Percentiles rank a stretch among this genome's conserved stretches.
These are phyloP conservation scores for Psilopogon haemacephalus DNA, from an alignment of 2,113 vertebrate genomes.

Conservation along the genomic window DNA sequence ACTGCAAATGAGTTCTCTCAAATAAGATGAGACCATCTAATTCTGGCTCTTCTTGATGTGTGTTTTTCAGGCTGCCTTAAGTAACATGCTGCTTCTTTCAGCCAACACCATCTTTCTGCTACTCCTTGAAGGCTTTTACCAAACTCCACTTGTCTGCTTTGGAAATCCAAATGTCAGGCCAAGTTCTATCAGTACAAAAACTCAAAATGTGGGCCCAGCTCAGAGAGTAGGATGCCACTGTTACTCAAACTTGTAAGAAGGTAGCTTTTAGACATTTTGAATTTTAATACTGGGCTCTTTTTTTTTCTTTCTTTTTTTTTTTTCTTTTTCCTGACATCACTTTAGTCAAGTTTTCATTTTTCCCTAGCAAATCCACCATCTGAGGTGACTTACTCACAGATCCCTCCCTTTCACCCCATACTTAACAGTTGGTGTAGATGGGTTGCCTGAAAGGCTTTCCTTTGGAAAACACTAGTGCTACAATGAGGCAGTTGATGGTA, in stretches of 20 bases:
- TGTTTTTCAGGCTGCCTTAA: background rate
- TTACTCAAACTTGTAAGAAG: background rate
- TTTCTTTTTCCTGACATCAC: background rate
- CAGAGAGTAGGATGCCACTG: background rate
- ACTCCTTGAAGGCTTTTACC: background rate
- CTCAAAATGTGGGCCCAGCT: background rate
- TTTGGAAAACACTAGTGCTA: constrained; percentile 81
- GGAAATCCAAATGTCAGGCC: background rate
- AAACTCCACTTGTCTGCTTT: background rate
- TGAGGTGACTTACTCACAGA: background rate
- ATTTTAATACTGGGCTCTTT: background rate
- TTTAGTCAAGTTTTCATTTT: background rate
- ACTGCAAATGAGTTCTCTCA: background rate
- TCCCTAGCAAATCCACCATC: background rate
- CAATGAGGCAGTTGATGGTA: constrained; percentile 76
- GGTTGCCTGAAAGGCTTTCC: constrained; percentile 81
- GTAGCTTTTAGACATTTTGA: background rate
- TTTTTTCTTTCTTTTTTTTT: background rate
- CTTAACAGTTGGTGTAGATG: constrained; percentile 82
- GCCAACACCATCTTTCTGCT: background rate
- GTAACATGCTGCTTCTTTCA: background rate
- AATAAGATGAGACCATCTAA: background rate
- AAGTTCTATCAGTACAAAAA: background rate
- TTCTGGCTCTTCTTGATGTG: background rate
- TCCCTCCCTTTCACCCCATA: background rate